A percentile compares a stretch with the other conserved stretches of the same genome.
phyloP scores from a whole-genome alignment of 2,888 invertebrate species.

The Drosophila prostipennis region DNA sequence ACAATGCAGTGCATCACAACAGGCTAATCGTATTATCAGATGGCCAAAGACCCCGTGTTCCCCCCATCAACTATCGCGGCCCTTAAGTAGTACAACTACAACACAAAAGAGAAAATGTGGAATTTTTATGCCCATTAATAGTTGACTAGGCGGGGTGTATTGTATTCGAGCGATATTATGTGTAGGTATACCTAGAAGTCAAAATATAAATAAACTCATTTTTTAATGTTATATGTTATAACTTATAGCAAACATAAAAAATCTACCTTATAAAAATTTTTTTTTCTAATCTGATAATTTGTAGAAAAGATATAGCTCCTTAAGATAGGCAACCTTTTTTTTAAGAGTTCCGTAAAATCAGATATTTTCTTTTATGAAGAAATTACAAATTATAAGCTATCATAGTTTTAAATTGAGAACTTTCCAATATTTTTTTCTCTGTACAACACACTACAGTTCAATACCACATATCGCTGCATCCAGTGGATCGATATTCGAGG shows the following conservation, averaged over 20 bases:
- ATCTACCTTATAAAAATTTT: not conserved
- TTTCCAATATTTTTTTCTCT: not conserved
- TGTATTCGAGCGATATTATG: not conserved
- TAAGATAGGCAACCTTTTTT: not conserved
- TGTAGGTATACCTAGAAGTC: too few relatives aligned
- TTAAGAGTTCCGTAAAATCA: not conserved
- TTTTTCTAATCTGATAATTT: not conserved
- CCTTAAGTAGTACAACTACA: constrained; percentile 3
- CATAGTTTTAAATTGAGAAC: not conserved
- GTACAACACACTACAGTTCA: not conserved
- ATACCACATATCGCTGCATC: not conserved
- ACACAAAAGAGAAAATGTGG: not conserved
- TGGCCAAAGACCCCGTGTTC: constrained; percentile 12
- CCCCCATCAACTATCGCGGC: not conserved
- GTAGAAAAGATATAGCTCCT: not conserved
- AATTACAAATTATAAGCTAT: not conserved
- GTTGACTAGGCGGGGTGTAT: not conserved
- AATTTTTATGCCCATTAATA: not conserved
- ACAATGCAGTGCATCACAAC: not conserved
- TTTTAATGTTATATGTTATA: too few relatives aligned
- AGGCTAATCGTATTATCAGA: constrained; percentile 12
- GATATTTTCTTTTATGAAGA: too few relatives aligned
- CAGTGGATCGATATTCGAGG: constrained; percentile 12
- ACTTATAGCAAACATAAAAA: too few relatives aligned
- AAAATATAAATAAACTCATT: too few relatives aligned